phyloP scores from a whole-genome alignment of 92 coral and sea anemone species.

The Porites cylindrica region DNA sequence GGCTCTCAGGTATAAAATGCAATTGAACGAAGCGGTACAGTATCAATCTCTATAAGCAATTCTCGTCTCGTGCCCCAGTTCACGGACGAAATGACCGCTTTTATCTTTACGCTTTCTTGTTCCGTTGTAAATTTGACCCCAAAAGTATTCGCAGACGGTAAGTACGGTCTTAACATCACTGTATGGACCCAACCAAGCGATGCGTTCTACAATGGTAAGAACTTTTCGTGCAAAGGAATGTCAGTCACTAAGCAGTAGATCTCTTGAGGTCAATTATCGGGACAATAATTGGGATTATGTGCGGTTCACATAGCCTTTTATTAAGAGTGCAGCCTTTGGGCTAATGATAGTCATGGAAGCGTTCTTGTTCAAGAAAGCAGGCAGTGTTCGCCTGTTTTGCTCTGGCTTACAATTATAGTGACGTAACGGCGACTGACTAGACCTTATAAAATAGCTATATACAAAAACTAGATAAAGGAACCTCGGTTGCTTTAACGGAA shows the following conservation, averaged over 20 bases:
- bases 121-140: conserved; percentile 8
- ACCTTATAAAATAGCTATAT: not conserved
- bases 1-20: not conserved
- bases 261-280: conserved; percentile 38
- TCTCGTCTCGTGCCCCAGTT: not conserved
- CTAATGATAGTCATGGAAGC: conserved; percentile 29
- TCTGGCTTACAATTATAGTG: not conserved
- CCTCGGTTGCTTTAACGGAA: not conserved
- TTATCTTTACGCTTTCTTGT: conserved; percentile 3
- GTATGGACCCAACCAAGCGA: not conserved
- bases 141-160: not conserved
- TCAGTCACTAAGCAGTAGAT: not conserved
- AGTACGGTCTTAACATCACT: conserved; percentile 5
- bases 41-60: not conserved
- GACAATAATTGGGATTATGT: conserved; percentile 42
- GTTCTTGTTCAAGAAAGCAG: conserved; percentile 9
- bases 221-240: conserved; percentile 36
- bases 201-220: too few species aligned
- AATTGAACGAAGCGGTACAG: not conserved
- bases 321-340: conserved; percentile 8
- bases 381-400: not conserved
- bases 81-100: conserved; percentile 1
- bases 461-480: not conserved
- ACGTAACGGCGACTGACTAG: not conserved
- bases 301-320: conserved; percentile 27